These are phyloP conservation scores for Patella ulyssiponensis DNA, from an alignment of 2,888 invertebrate species.

Conservation along the genomic window DNA sequence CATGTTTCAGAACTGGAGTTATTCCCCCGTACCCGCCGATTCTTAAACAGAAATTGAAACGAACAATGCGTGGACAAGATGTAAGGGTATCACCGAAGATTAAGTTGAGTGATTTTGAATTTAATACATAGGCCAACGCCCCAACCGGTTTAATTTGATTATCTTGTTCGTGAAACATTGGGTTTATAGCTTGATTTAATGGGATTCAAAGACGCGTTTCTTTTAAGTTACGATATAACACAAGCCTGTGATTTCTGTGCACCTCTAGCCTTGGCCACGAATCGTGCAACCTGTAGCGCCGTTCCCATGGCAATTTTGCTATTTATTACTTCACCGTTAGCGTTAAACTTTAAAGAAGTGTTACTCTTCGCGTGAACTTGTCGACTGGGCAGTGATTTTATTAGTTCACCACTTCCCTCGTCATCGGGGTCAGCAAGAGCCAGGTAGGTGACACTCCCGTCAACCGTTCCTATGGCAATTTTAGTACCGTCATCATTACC, in stretches of 20 bases:
- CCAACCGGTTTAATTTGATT: no score
- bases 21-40: no score
- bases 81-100: no score
- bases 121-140: no score
- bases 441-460: conserved; percentile 93
- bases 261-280: conserved; percentile 65
- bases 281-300: conserved; percentile 65
- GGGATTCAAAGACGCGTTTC: no score
- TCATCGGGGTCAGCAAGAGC: conserved; percentile 80
- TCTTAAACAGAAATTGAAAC: no score
- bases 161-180: no score
- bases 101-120: no score
- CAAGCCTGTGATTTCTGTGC: conserved; percentile 66
- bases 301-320: conserved; percentile 62
- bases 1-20: no score
- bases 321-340: conserved; percentile 48
- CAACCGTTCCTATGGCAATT: conserved; percentile 88
- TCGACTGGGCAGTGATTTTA: conserved; percentile 60
- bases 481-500: conserved; percentile 65
- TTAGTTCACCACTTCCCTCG: conserved; percentile 58
- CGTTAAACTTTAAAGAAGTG: conserved; percentile 32
- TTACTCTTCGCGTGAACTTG: conserved; percentile 41
- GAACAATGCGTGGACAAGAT: no score
- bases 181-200: no score
- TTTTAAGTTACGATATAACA: conserved; percentile 49